Conservation (phyloP, 2,797 vertebrate species). For the Cossypha niveicapilla region DNA sequence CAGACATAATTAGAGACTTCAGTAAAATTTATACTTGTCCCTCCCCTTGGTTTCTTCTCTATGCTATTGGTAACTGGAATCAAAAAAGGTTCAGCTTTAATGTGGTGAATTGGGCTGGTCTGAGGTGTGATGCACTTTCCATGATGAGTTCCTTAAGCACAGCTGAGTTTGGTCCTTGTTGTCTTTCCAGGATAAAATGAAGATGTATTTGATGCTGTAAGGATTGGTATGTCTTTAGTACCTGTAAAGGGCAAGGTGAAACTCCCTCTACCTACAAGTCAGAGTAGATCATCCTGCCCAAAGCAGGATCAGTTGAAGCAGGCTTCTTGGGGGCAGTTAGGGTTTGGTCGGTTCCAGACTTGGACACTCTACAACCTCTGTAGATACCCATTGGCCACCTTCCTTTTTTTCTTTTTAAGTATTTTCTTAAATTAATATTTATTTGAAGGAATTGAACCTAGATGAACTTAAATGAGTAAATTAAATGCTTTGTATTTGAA, state of each 20-base stretch:
- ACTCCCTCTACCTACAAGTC: accelerated
- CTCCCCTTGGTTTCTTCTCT: neutral
- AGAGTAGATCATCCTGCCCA: neutral
- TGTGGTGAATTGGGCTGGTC: neutral
- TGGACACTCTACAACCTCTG: neutral
- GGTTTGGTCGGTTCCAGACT: neutral
- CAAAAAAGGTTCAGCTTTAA: neutral
- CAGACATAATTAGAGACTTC: neutral
- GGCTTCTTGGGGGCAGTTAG: neutral
- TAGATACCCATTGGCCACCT: neutral
- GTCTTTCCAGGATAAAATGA: neutral
- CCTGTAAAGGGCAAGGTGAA: neutral
- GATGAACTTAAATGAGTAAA: neutral
- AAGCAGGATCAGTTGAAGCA: neutral
- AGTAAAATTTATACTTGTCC: neutral
- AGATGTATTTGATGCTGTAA: neutral
- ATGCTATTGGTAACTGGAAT: neutral
- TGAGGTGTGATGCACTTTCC: neutral
- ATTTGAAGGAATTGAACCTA: neutral
- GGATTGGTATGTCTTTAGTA: neutral
- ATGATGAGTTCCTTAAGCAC: neutral
- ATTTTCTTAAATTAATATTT: neutral
- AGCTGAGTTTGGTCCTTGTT: neutral
- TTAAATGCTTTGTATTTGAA: neutral
- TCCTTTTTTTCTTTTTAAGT: neutral